Conservation (phyloP, 2,797 vertebrate species). For the Enteromius anoplus region DNA sequence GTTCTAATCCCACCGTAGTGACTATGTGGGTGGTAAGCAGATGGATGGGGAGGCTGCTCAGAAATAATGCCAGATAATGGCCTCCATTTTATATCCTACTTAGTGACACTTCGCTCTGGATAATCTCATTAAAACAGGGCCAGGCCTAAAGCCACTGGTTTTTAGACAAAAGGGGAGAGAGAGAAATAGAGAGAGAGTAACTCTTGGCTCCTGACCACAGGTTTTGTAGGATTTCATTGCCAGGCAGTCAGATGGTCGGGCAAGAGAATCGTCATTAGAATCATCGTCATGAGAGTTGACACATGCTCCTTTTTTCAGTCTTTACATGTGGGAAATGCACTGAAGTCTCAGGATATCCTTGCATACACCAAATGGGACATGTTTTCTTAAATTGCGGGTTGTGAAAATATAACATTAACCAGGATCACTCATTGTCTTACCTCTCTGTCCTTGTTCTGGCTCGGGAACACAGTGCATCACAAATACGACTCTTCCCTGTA, state of each 20-base stretch:
- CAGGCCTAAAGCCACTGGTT: constrained; percentile 64
- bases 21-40: constrained; percentile 82
- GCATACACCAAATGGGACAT: not conserved
- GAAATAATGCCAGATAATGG: constrained; percentile 86
- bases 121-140: constrained; percentile 85
- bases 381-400: constrained; percentile 9
- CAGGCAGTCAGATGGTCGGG: constrained; percentile 48
- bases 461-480: constrained; percentile 66
- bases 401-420: constrained; percentile 4
- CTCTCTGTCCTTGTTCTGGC: constrained; percentile 66
- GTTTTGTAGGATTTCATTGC: constrained; percentile 41
- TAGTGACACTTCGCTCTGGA: constrained; percentile 84
- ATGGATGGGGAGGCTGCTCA: constrained; percentile 77
- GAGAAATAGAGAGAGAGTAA: constrained; percentile 13
- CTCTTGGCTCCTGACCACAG: constrained; percentile 45
- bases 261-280: constrained; percentile 42
- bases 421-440: constrained; percentile 46
- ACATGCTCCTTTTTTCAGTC: constrained; percentile 36
- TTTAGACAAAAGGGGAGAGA: constrained; percentile 56
- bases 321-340: constrained; percentile 32
- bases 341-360: not conserved
- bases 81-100: constrained; percentile 88
- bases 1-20: constrained; percentile 80
- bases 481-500: constrained; percentile 67
- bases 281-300: constrained; percentile 32